A percentile compares a stretch with the other conserved stretches of the same genome.
phyloP scores from a whole-genome alignment of 2,113 vertebrate genomes.

The Pachypanchax playfairii region DNA sequence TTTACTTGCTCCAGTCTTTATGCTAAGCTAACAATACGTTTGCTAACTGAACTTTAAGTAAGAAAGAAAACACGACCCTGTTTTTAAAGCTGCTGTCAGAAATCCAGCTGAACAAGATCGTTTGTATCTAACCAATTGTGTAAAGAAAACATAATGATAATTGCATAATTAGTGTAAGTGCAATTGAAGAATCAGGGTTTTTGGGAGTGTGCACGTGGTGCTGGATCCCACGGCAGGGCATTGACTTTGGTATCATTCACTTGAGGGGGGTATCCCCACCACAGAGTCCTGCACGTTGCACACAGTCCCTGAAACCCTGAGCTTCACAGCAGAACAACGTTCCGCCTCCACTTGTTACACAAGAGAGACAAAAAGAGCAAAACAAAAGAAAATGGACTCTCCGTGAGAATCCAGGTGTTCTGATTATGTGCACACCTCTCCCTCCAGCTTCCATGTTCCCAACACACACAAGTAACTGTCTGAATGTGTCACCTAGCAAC shows the following conservation, averaged over 20 bases:
- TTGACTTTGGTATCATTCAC: conserved; percentile 84
- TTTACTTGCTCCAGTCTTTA: conserved; percentile 4
- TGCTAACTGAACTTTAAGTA: not conserved
- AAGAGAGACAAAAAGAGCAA: conserved; percentile 38
- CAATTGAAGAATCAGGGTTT: conserved; percentile 25
- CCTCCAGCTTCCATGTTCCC: conserved; percentile 30
- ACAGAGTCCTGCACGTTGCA: conserved; percentile 42
- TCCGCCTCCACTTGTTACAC: conserved; percentile 10
- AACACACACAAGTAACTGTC: conserved; percentile 51
- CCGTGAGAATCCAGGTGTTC: conserved; percentile 21
- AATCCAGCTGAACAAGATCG: not conserved
- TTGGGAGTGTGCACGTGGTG: conserved; percentile 26
- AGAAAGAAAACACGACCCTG: not conserved
- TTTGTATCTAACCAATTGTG: not conserved
- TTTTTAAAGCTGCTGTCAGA: not conserved
- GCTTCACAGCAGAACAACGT: not conserved
- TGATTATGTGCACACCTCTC: conserved; percentile 11
- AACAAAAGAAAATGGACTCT: conserved; percentile 8
- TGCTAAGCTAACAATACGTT: not conserved
- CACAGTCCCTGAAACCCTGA: conserved; percentile 43
- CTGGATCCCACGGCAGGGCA: conserved; percentile 59
- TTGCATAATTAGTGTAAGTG: not conserved
- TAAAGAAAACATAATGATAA: conserved; percentile 12
- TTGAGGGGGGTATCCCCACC: conserved; percentile 67
- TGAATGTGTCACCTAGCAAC: conserved; percentile 76